Evolutionary conservation across 2,113 vertebrate species (phyloP).

Genomic region (Azemiops feae): DNA sequence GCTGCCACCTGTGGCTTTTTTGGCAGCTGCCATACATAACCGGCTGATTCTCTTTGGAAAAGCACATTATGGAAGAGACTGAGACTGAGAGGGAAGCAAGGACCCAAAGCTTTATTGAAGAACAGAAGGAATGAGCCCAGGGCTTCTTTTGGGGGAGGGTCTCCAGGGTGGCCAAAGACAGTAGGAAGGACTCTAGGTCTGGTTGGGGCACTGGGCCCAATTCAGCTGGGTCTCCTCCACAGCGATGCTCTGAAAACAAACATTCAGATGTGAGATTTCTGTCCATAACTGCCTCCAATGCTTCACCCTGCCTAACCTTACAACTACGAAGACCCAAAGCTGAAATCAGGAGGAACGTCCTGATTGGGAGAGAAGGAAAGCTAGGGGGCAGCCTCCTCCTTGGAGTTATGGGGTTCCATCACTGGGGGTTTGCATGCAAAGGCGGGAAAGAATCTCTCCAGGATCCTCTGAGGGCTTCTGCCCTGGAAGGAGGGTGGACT

Average conservation of each 20-base stretch:
- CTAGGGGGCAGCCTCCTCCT: not conserved
- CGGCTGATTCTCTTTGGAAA: too few species aligned
- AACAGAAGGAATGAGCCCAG: rapidly evolving
- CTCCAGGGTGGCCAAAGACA: too few species aligned
- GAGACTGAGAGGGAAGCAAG: too few species aligned
- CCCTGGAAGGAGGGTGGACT: not conserved
- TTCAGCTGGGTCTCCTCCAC: not conserved
- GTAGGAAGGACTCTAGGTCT: too few species aligned
- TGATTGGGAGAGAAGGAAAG: too few species aligned
- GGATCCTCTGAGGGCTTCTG: not conserved
- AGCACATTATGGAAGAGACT: too few species aligned
- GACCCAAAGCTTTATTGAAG: too few species aligned
- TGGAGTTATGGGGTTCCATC: not conserved
- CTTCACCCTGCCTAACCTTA: not conserved
- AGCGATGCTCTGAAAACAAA: not conserved
- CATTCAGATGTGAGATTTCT: not conserved
- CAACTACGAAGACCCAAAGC: not conserved
- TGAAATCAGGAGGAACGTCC: too few species aligned
- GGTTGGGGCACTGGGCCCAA: rapidly evolving
- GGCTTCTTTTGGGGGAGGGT: too few species aligned
- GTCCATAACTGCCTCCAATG: not conserved
- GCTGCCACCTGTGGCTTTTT: too few species aligned
- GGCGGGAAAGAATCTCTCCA: not conserved
- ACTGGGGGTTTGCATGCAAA: not conserved
- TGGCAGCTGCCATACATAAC: too few species aligned